Conservation (phyloP, 1,140 invertebrate genomes). For the Laupala kohalensis region DNA sequence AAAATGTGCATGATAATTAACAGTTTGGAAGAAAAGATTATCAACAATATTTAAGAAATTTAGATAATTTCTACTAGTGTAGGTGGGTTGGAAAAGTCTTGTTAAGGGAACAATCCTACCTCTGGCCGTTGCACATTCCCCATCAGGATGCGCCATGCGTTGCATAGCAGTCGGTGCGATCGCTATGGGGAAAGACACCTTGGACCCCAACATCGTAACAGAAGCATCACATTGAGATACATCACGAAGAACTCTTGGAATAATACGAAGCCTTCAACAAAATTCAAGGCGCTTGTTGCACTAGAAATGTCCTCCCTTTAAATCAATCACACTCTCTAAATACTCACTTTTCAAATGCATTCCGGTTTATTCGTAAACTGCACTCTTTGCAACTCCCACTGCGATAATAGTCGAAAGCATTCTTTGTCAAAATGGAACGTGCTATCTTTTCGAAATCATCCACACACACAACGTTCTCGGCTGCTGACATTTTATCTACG, state of each 20-base stretch:
- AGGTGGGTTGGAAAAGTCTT: too few species aligned
- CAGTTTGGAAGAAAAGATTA: too few species aligned
- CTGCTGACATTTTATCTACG: slow-evolving; percentile 5
- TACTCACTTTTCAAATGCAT: slow-evolving; percentile 64
- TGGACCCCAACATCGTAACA: slow-evolving; percentile 51
- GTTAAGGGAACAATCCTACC: too few species aligned
- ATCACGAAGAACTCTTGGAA: slow-evolving; percentile 65
- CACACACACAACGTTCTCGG: slow-evolving; percentile 46
- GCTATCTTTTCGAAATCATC: slow-evolving; percentile 71
- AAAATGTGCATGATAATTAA: too few species aligned
- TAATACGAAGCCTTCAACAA: slow-evolving; percentile 51
- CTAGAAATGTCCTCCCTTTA: too few species aligned
- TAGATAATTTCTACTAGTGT: too few species aligned
- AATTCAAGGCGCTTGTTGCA: neutral
- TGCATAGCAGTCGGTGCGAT: slow-evolving; percentile 90
- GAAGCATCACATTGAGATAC: slow-evolving; percentile 49
- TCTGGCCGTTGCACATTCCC: slow-evolving; percentile 72
- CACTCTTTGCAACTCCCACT: slow-evolving; percentile 75
- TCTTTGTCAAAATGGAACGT: slow-evolving; percentile 43
- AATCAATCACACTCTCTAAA: too few species aligned
- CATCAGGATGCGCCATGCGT: slow-evolving; percentile 78
- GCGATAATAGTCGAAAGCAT: slow-evolving; percentile 68
- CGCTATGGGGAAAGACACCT: slow-evolving; percentile 66
- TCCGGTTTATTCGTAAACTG: slow-evolving; percentile 60
- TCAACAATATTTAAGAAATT: too few species aligned